Percentiles rank a stretch among this genome's conserved stretches.
phyloP scores from a whole-genome alignment of 1,140 invertebrate species.

The Drosophila subpulchrella region DNA sequence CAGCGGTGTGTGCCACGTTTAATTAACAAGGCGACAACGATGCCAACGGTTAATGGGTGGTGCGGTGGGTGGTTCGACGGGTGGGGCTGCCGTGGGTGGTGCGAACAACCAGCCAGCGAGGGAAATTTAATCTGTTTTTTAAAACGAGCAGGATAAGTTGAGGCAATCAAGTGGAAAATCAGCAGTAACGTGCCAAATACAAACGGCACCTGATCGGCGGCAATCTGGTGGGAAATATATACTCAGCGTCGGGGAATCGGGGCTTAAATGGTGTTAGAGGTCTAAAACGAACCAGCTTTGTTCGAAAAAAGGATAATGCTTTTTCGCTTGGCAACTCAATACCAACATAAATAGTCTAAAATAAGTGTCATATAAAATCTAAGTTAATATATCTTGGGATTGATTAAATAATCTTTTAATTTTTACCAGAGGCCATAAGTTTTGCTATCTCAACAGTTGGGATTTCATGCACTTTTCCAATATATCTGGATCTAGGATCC shows the following conservation, averaged over 20 bases:
- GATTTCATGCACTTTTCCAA: background rate
- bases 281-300: background rate
- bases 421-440: no score
- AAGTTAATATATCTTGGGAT: no score
- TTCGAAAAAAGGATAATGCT: no score
- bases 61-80: background rate
- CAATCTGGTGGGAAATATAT: conserved; percentile 20
- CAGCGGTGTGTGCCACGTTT: conserved; percentile 69
- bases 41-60: conserved; percentile 54
- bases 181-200: conserved; percentile 32
- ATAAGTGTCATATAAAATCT: no score
- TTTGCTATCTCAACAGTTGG: background rate
- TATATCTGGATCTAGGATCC: background rate
- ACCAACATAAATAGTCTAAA: no score
- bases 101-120: conserved; percentile 7
- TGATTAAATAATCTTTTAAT: no score
- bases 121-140: conserved; percentile 71
- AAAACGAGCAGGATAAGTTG: conserved; percentile 58
- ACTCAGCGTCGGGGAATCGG: background rate
- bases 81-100: conserved; percentile 2
- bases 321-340: no score
- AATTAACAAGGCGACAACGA: conserved; percentile 80
- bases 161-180: conserved; percentile 61
- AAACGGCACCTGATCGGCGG: conserved; percentile 30
- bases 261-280: conserved; percentile 5